A percentile compares a stretch with the other conserved stretches of the same genome.
These are phyloP conservation scores for Lycocorax pyrrhopterus DNA, from an alignment of 2,113 vertebrate species.

Conservation along the genomic window DNA sequence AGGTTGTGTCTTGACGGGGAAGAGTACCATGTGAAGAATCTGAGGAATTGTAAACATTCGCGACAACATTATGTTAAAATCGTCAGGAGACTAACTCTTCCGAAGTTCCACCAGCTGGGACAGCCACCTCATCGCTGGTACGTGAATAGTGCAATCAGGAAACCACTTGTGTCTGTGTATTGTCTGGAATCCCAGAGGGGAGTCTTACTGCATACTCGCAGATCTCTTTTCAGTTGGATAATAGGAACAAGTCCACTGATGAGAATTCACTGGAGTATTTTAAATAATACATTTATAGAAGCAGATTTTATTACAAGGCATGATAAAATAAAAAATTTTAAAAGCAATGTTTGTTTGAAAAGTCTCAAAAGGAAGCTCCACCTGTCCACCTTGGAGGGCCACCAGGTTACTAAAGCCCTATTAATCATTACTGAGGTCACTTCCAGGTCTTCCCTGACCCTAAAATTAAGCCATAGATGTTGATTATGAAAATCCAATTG, in stretches of 20 bases:
- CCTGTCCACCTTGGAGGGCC: slow-evolving; percentile 5
- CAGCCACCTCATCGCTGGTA: neutral
- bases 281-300: neutral
- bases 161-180: slow-evolving; percentile 51
- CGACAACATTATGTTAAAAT: neutral
- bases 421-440: slow-evolving; percentile 41
- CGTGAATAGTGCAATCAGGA: slow-evolving; percentile 5
- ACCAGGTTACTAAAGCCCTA: neutral
- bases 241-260: neutral
- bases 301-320: neutral
- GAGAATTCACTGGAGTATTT: neutral
- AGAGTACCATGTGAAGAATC: neutral
- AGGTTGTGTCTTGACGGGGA: neutral
- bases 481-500: slow-evolving; percentile 33
- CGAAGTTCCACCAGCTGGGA: neutral
- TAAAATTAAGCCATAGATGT: slow-evolving; percentile 57
- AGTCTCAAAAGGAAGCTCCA: slow-evolving; percentile 40
- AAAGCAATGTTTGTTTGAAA: slow-evolving; percentile 1
- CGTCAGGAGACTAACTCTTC: neutral
- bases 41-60: neutral
- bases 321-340: neutral
- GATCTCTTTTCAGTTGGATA: neutral
- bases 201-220: neutral
- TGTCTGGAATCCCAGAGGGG: slow-evolving; percentile 8
- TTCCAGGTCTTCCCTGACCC: slow-evolving; percentile 36